phyloP scores from a whole-genome alignment of 2,888 invertebrate genomes.

The Polia nebulosa region DNA sequence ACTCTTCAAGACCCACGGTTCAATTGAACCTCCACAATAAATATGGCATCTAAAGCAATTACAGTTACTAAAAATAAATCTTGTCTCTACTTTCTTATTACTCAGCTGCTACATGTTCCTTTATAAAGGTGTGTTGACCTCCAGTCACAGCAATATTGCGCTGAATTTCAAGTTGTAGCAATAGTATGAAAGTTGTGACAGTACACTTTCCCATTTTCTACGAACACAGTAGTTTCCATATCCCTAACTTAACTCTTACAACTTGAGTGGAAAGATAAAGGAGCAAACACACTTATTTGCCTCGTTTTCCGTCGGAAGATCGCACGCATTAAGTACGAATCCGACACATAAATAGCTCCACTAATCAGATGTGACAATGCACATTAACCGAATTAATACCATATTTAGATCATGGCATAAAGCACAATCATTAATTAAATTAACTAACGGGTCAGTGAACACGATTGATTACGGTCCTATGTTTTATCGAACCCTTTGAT shows the following conservation, averaged over 20 bases:
- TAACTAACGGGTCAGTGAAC: slow-evolving; percentile 63
- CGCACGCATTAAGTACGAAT: slow-evolving; percentile 33
- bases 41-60: neutral
- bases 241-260: slow-evolving; percentile 30
- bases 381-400: slow-evolving; percentile 53
- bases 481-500: slow-evolving; percentile 59
- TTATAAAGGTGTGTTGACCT: slow-evolving; percentile 49
- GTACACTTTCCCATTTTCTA: slow-evolving; percentile 42
- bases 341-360: slow-evolving; percentile 21
- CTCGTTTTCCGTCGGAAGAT: slow-evolving; percentile 11
- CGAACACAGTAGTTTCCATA: slow-evolving; percentile 28
- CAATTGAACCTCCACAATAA: neutral
- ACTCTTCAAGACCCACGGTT: neutral
- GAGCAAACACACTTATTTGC: slow-evolving; percentile 22
- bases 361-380: slow-evolving; percentile 57
- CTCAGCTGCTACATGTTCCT: slow-evolving; percentile 22
- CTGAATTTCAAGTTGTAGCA: slow-evolving; percentile 36
- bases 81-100: slow-evolving; percentile 26
- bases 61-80: slow-evolving; percentile 18
- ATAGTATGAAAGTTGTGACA: slow-evolving; percentile 41
- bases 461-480: slow-evolving; percentile 59
- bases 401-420: slow-evolving; percentile 57
- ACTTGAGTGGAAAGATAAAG: slow-evolving; percentile 44
- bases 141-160: slow-evolving; percentile 40
- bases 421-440: slow-evolving; percentile 64